A percentile compares a stretch with the other conserved stretches of the same genome.
phyloP scores from a whole-genome alignment of 2,888 invertebrate species.

The Nesidiocoris tenuis region DNA sequence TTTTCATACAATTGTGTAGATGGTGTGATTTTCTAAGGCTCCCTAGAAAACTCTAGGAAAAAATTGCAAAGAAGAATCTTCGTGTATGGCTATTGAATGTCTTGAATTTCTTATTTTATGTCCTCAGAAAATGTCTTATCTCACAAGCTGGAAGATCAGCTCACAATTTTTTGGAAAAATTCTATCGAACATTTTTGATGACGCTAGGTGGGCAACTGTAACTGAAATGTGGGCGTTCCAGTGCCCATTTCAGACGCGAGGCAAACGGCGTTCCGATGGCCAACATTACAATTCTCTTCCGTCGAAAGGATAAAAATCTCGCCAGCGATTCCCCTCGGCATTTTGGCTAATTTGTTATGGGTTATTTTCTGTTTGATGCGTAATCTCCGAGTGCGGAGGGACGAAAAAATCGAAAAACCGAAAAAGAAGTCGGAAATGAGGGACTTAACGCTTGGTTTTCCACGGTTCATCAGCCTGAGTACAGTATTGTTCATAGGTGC shows the following conservation, averaged over 20 bases:
- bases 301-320: background rate
- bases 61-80: no score
- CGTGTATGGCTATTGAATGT: no score
- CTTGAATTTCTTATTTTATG: no score
- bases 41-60: no score
- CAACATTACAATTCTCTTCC: background rate
- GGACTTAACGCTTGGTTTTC: background rate
- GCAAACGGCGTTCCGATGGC: background rate
- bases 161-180: no score
- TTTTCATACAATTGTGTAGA: no score
- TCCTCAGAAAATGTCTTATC: no score
- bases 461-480: background rate
- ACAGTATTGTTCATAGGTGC: background rate
- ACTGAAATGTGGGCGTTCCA: background rate
- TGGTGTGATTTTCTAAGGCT: no score
- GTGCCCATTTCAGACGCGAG: background rate
- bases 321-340: background rate
- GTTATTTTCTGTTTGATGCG: constrained; percentile 17
- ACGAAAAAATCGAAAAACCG: background rate
- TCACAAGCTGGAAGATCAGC: no score
- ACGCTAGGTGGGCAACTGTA: no score
- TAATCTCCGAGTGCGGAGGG: background rate
- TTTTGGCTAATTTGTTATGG: constrained; percentile 22
- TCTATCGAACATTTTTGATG: no score
- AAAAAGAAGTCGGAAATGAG: background rate